A percentile compares a stretch with the other conserved stretches of the same genome.
phyloP scores from a whole-genome alignment of 2,113 vertebrate species.

The Ptychochromis oligacanthus region DNA sequence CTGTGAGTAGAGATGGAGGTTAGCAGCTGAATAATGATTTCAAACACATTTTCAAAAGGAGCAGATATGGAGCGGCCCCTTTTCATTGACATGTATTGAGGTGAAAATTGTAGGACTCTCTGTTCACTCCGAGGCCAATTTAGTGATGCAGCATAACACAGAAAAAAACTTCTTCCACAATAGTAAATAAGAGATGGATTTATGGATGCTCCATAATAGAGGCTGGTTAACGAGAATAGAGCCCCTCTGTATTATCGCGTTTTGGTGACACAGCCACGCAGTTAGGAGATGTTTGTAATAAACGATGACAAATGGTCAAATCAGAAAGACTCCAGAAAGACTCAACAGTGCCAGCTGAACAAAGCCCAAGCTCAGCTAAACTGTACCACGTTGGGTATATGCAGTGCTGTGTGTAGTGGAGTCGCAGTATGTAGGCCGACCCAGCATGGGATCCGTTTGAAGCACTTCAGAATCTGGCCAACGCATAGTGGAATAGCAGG shows the following conservation, averaged over 20 bases:
- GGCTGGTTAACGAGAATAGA: neutral
- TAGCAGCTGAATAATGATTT: slow-evolving; percentile 24
- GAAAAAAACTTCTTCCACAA: neutral
- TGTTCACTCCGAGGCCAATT: neutral
- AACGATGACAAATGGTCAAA: neutral
- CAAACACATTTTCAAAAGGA: neutral
- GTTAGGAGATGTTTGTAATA: neutral
- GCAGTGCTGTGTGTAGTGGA: slow-evolving; percentile 32
- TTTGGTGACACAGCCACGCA: neutral
- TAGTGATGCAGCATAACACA: neutral
- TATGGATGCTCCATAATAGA: neutral
- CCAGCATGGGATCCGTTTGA: slow-evolving; percentile 61
- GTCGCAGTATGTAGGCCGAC: slow-evolving; percentile 65
- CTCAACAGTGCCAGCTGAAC: neutral
- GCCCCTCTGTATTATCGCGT: neutral
- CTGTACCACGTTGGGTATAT: neutral
- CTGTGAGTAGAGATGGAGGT: slow-evolving; percentile 19
- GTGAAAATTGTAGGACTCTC: neutral
- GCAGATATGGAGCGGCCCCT: neutral
- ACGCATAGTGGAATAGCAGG: slow-evolving; percentile 33
- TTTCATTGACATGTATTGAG: neutral
- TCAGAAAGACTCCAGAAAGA: neutral
- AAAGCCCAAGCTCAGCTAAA: slow-evolving; percentile 14
- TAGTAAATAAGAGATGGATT: neutral
- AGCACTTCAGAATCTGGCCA: slow-evolving; percentile 52